Conservation (phyloP, 2,888 invertebrate species). For the Stenichneumon culpator region DNA sequence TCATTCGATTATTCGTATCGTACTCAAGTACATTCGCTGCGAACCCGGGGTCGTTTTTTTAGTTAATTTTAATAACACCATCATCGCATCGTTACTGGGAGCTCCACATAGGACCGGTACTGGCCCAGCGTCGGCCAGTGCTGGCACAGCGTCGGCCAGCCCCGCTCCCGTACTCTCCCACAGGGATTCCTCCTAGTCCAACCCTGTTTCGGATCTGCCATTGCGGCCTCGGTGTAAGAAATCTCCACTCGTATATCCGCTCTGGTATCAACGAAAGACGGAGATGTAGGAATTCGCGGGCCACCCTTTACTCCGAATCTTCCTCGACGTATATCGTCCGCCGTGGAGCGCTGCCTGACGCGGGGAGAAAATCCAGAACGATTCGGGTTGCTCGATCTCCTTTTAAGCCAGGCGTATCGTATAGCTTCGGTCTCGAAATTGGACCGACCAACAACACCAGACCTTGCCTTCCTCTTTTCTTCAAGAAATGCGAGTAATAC, state of each 20-base stretch:
- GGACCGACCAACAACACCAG: slow-evolving; percentile 36
- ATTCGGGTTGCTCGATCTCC: slow-evolving; percentile 56
- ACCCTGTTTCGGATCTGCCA: slow-evolving; percentile 21
- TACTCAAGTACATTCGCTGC: no score
- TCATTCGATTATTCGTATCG: no score
- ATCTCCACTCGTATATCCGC: slow-evolving; percentile 54
- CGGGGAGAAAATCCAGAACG: slow-evolving; percentile 29
- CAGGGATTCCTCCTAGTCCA: no score
- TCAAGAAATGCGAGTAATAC: slow-evolving; percentile 56
- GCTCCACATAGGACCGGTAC: no score
- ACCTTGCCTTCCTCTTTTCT: slow-evolving; percentile 41
- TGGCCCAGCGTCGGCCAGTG: no score
- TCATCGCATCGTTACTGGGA: no score
- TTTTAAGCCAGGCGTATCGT: slow-evolving; percentile 44
- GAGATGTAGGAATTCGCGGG: slow-evolving; percentile 10
- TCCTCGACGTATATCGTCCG: slow-evolving; percentile 25
- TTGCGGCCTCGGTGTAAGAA: slow-evolving; percentile 53
- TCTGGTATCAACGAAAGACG: slow-evolving; percentile 38
- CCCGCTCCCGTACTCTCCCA: no score
- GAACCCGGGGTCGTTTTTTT: no score
- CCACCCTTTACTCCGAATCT: slow-evolving; percentile 41
- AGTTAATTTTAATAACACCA: no score
- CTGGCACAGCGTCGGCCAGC: no score
- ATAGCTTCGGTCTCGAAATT: slow-evolving; percentile 50
- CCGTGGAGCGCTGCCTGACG: not conserved